A percentile compares a stretch with the other conserved stretches of the same genome.
Evolutionary conservation across 2,113 vertebrate genomes (phyloP).

Genomic region (Leptobrachium leishanense): DNA sequence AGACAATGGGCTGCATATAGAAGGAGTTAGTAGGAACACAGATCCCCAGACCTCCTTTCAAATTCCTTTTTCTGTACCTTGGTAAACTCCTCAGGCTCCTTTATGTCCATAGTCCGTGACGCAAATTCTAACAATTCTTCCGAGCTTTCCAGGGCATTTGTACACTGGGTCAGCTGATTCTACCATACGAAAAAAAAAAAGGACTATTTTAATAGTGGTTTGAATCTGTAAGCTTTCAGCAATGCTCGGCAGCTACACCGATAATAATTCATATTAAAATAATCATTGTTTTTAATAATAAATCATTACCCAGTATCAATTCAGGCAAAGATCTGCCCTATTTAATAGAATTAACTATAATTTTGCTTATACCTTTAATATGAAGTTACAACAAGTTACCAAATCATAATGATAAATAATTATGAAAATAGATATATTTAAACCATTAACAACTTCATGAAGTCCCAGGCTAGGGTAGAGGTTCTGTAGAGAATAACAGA

Average conservation of each 20-base stretch:
- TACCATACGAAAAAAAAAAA: constrained; percentile 51
- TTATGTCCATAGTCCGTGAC: constrained; percentile 75
- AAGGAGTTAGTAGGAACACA: constrained; percentile 2
- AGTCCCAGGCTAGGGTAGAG: too few species aligned
- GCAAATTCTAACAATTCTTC: constrained; percentile 86
- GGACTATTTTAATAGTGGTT: constrained; percentile 42
- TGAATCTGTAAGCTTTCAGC: background rate
- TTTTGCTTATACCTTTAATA: too few species aligned
- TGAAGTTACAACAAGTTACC: too few species aligned
- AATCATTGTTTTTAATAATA: too few species aligned
- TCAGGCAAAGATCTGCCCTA: too few species aligned
- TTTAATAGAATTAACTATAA: too few species aligned
- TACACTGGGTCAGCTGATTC: constrained; percentile 83
- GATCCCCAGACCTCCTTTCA: constrained; percentile 20
- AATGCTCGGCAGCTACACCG: background rate
- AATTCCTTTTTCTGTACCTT: constrained; percentile 70
- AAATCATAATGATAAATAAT: too few species aligned
- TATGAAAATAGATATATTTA: too few species aligned
- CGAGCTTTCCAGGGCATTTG: constrained; percentile 77
- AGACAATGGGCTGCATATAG: background rate
- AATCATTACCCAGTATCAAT: too few species aligned
- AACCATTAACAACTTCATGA: too few species aligned
- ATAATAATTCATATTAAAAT: too few species aligned
- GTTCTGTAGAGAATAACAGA: too few species aligned
- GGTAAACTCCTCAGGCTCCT: constrained; percentile 78